These are phyloP conservation scores for Heterodera filipjevi DNA, from an alignment of 2,888 invertebrate genomes.

Conservation along the genomic window DNA sequence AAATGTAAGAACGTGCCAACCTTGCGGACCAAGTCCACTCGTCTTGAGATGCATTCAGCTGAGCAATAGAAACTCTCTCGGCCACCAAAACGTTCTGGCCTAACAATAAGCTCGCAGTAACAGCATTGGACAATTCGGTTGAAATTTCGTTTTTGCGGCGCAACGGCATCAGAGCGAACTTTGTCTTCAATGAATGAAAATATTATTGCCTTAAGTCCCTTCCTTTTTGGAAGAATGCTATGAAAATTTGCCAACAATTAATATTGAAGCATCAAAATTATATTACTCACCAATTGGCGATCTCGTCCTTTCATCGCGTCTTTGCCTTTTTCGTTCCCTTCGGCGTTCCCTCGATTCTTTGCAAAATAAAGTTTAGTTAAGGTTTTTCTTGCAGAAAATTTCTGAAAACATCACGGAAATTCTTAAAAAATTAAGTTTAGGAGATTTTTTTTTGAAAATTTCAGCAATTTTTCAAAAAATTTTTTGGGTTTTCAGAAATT, in stretches of 20 bases:
- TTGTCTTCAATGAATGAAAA: not conserved
- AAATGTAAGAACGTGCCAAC: not conserved
- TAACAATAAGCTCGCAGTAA: slow-evolving; percentile 2
- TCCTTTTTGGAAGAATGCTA: too few relatives aligned
- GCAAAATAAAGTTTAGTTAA: too few relatives aligned
- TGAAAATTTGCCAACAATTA: too few relatives aligned
- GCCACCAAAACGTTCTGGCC: slow-evolving; percentile 7
- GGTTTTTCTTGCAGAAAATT: too few relatives aligned
- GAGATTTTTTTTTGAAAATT: too few relatives aligned
- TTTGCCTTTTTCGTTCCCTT: not conserved
- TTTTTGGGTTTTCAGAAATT: too few relatives aligned
- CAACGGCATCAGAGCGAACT: not conserved
- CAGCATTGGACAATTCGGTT: slow-evolving; percentile 9
- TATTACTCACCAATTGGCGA: not conserved
- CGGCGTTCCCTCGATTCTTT: not conserved
- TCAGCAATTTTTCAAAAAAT: too few relatives aligned
- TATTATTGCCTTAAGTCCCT: too few relatives aligned
- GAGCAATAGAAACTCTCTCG: slow-evolving; percentile 38
- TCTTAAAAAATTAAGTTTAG: too few relatives aligned
- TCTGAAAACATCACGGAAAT: too few relatives aligned
- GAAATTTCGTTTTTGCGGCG: slow-evolving; percentile 13
- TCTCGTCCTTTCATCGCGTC: not conserved
- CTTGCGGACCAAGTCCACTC: slow-evolving; percentile 32
- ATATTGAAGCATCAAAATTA: too few relatives aligned
- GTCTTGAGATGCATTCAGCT: slow-evolving; percentile 37